phyloP scores from a whole-genome alignment of 2,113 vertebrate genomes.

The Anser cygnoides region DNA sequence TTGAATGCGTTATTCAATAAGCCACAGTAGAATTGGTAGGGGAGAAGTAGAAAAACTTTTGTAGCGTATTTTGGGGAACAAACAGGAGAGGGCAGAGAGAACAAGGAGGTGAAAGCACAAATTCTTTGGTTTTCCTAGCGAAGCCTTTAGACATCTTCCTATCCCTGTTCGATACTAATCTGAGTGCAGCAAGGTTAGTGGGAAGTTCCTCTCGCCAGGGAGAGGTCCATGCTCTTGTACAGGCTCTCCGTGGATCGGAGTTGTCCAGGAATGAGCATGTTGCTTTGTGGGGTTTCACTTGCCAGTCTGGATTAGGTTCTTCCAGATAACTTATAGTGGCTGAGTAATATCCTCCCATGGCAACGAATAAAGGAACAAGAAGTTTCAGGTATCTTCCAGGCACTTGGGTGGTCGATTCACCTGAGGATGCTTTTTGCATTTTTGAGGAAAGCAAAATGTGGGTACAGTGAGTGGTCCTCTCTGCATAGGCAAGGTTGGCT shows the following conservation, averaged over 20 bases:
- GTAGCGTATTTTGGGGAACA: background rate
- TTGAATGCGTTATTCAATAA: background rate
- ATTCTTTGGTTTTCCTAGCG: background rate
- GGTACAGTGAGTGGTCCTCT: background rate
- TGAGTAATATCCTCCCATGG: background rate
- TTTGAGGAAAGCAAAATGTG: background rate
- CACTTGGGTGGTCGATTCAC: background rate
- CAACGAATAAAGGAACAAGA: background rate
- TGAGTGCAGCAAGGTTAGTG: background rate
- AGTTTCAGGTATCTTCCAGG: background rate
- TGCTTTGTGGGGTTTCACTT: background rate
- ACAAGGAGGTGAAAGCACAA: background rate
- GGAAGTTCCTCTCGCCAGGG: background rate
- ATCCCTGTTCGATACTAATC: background rate
- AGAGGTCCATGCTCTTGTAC: background rate
- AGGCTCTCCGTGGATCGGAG: background rate
- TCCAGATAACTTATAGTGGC: background rate
- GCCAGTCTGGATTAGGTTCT: background rate
- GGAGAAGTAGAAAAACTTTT: background rate
- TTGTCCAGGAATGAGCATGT: background rate
- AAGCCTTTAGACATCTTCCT: background rate
- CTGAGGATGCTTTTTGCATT: background rate
- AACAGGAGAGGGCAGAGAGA: background rate
- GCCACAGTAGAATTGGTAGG: background rate
- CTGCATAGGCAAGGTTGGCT: background rate